A percentile compares a stretch with the other conserved stretches of the same genome.
Conservation (phyloP, 2,797 vertebrate species). For the Sarcoramphus papa region DNA sequence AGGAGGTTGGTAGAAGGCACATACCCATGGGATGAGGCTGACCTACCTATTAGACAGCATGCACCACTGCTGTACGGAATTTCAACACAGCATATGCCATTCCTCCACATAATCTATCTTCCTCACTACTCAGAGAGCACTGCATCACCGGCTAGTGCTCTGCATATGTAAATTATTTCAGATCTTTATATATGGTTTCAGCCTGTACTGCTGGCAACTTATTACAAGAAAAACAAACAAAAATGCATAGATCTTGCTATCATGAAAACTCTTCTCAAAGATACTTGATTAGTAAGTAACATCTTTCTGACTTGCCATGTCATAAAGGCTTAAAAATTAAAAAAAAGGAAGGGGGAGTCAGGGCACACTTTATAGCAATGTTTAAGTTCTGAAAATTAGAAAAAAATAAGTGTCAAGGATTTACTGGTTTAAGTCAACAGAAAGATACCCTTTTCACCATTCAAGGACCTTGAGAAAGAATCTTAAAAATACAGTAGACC, state of each 20-base stretch:
- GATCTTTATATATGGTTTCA: background rate
- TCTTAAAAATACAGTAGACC: background rate
- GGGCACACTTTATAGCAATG: no score
- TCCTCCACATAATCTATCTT: no score
- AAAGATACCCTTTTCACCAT: background rate
- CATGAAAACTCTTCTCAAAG: background rate
- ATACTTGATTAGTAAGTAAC: background rate
- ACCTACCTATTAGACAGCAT: background rate
- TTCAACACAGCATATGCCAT: background rate
- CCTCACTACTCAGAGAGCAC: background rate
- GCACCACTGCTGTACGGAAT: background rate
- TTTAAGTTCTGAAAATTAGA: background rate
- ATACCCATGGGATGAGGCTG: background rate
- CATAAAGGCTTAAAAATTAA: background rate
- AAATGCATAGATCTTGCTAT: background rate
- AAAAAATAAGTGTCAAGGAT: background rate
- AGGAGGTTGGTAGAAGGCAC: background rate
- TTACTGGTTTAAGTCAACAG: background rate
- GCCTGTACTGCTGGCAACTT: background rate
- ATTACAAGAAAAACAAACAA: background rate
- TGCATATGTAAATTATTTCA: background rate
- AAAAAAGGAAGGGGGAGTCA: fast-evolving
- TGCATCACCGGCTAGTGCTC: background rate
- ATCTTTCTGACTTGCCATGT: background rate
- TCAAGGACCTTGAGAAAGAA: background rate